Base-by-base conservation (phyloP, 2,113 vertebrate species). In the Glaucomys volans region DNA sequence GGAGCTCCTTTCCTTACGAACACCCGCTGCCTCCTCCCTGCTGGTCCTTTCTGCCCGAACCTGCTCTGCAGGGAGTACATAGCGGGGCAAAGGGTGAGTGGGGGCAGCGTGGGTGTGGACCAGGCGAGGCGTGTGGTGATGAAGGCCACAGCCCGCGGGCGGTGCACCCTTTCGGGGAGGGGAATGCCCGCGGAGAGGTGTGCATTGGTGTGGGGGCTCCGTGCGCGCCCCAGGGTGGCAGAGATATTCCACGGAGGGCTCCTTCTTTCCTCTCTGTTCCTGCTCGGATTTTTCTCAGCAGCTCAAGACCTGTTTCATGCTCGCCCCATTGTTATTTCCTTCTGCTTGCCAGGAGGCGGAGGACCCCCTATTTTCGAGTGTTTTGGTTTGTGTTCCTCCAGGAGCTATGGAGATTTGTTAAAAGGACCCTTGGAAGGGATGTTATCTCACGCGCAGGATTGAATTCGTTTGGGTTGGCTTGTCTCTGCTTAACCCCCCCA, bases 21-120 rank as follows among this genome's bases (percentile, higher is more conserved):
- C 75, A 10, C 18, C 37, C 0, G 24, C 84, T 20, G 16, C 47
- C 24, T 26, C 0, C 17, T 30, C n/a, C 32, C 2, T 17, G 47
- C 74, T 18, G 14, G 37, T 20, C 50, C 44, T 13, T 69, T 42
- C 40, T 24, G 82, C 54, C 64, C 12, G 10, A 80, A 12, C 4
- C 57, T 57, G 37, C 69, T 54, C 95, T 30, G 72, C 89, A n/a
- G 89, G 89, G 24, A 74, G 35, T 5, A 57, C 69, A 42, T 2
- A 57, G 87, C 64, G 35, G 89, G 54, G 64, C 81, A 17, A n/a
- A 85, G 62, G 95, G 96, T 97, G 96, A 97, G 97, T 47, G 9
- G 40, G 76, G 32, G 74, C 76, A 35, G 59, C 35, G n/a, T 22
- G 13, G 35, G 28, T 88, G 47, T 59, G 79, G 74, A 28, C 57